Percentiles rank a stretch among this genome's conserved stretches.
Conservation (phyloP, 2,113 vertebrate genomes). For the Catharus bicknelli region DNA sequence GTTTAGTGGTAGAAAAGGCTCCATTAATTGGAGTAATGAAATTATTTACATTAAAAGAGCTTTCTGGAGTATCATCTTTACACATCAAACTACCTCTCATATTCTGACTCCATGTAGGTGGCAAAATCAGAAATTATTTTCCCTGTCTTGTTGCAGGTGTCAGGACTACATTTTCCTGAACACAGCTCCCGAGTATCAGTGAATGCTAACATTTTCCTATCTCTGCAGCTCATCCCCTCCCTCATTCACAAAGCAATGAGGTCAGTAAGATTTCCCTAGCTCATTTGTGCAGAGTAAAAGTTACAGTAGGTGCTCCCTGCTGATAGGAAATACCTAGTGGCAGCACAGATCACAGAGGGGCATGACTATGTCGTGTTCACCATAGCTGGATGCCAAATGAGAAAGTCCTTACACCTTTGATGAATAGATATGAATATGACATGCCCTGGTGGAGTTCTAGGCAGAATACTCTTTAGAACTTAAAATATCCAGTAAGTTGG, state of each 20-base stretch:
- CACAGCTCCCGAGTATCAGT: neutral
- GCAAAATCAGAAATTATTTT: neutral
- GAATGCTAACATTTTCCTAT: neutral
- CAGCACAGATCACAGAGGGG: neutral
- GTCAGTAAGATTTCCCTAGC: neutral
- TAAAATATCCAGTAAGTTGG: neutral
- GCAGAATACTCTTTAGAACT: neutral
- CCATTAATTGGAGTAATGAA: accelerated
- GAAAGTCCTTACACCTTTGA: neutral
- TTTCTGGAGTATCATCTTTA: neutral
- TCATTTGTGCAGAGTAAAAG: neutral
- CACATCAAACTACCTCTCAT: neutral
- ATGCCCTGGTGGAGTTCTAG: neutral
- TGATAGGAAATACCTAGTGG: neutral
- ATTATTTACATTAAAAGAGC: neutral
- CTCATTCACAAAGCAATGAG: neutral
- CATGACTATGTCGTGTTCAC: neutral
- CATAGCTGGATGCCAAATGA: neutral
- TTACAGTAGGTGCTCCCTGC: neutral
- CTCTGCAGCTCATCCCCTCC: neutral
- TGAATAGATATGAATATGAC: neutral
- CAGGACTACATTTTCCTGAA: neutral
- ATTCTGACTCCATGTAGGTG: neutral
- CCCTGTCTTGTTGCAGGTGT: neutral
- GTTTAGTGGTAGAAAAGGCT: neutral